These are phyloP conservation scores for Scelioninae gen. 2 DNA, from an alignment of 2,888 invertebrate genomes.

Conservation along the genomic window DNA sequence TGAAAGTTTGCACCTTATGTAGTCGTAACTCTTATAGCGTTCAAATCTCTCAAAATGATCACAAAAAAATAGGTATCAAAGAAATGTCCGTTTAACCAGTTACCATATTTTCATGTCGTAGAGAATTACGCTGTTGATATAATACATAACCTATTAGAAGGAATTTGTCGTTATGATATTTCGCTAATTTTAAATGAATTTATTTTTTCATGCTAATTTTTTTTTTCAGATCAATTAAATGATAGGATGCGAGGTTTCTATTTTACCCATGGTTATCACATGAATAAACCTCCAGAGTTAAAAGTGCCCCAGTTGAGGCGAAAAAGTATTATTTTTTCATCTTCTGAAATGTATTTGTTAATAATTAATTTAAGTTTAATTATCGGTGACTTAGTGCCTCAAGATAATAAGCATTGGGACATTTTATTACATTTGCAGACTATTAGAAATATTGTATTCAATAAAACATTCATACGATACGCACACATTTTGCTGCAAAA, in stretches of 20 bases:
- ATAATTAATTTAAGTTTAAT: constrained; percentile 51
- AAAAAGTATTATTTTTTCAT: constrained; percentile 53
- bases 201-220: background rate
- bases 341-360: constrained; percentile 25
- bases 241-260: background rate
- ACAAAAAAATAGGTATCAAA: too few relatives aligned
- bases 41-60: too few relatives aligned
- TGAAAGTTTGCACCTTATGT: too few relatives aligned
- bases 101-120: too few relatives aligned
- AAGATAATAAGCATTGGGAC: constrained; percentile 51
- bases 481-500: background rate
- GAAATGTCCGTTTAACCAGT: too few relatives aligned
- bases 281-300: constrained; percentile 30
- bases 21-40: too few relatives aligned
- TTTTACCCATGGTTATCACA: background rate
- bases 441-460: constrained; percentile 10
- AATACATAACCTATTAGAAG: background rate
- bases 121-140: background rate
- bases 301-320: constrained; percentile 22
- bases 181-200: background rate
- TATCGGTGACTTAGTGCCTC: constrained; percentile 54
- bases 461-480: background rate
- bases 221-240: constrained; percentile 5
- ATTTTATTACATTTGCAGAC: constrained; percentile 27
- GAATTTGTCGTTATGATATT: constrained; percentile 5